Percentiles rank a stretch among this genome's conserved stretches.
phyloP scores from a whole-genome alignment of 2,888 invertebrate genomes.

The Oligia fasciuncula region DNA sequence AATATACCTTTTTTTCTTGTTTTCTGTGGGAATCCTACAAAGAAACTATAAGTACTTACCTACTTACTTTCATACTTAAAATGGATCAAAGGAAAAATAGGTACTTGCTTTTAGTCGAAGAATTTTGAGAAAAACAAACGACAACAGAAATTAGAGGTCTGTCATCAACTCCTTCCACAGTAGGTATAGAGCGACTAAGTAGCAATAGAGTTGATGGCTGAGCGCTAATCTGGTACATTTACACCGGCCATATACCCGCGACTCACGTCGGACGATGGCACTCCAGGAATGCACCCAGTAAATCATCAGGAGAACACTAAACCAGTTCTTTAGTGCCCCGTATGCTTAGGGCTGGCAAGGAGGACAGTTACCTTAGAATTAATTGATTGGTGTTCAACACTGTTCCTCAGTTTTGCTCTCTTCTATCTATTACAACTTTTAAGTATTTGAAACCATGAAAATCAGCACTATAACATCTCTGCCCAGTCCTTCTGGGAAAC shows the following conservation, averaged over 20 bases:
- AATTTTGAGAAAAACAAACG: background rate
- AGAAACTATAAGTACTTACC: background rate
- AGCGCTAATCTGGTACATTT: conserved; percentile 78
- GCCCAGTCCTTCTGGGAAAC: background rate
- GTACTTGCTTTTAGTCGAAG: background rate
- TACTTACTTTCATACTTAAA: background rate
- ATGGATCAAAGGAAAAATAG: background rate
- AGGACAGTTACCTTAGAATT: background rate
- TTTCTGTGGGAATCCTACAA: background rate
- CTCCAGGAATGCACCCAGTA: conserved; percentile 85
- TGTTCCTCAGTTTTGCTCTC: background rate
- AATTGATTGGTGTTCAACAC: background rate
- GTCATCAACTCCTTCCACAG: background rate
- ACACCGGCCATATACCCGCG: conserved; percentile 73
- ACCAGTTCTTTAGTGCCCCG: conserved; percentile 82
- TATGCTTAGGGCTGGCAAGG: conserved; percentile 67
- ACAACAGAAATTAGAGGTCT: background rate
- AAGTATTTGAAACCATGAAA: background rate
- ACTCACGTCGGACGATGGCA: conserved; percentile 69
- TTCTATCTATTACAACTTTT: background rate
- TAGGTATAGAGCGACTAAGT: conserved; percentile 63
- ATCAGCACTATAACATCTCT: background rate
- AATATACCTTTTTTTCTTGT: background rate
- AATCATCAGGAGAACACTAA: conserved; percentile 85
- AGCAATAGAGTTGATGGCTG: conserved; percentile 67